Base-by-base conservation (phyloP, 1,140 invertebrate genomes). In the Macrobrachium nipponense region DNA sequence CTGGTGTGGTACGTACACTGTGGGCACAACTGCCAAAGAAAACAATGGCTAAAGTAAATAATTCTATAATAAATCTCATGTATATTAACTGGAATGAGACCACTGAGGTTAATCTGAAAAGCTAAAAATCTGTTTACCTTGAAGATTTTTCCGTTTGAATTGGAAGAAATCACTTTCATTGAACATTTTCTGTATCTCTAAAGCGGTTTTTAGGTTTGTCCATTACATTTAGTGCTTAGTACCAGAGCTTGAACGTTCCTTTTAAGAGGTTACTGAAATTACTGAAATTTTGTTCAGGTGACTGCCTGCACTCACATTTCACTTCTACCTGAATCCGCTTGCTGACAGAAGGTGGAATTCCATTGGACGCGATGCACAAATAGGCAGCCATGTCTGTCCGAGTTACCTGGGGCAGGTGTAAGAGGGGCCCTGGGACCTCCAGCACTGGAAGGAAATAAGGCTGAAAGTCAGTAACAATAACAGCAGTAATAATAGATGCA, bases 1-100 rank as follows among this genome's bases (percentile, higher is more conserved):
- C 93, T 97, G 96, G 93, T 96, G 97, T 44, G 96, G 96, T 75
- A 97, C 95, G 92, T 96, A 95, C 90, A 97, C 96, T 87, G 95
- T 94, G 18, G 96, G 96, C 91, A 95, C 94, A 93, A 97, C 96
- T 97, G 92, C 61, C 92, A 87, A 89, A 27, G 5, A 20, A 23
- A 72, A 27, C 14, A 27, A 18, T 17, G 11, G 20, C 2, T 27
- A 8, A 27, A 8, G 8, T 51, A 8, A 5, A 51, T 5, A 3
- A 18, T 51, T 51, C 5, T 5, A 6, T 51, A 5, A 51, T 51
- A 51, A 51, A 12, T 10, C 7, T 51, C 51, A 51, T 51, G 3
- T 51, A 51, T 10, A 51, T 51, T 51, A 51, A 8, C 5, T 6
- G 8, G 12, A 51, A 5, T 10, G 51, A 51, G 27, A 36, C 27